These are phyloP conservation scores for Dasyprocta punctata DNA, from an alignment of 2,113 vertebrate genomes.

Conservation along the genomic window DNA sequence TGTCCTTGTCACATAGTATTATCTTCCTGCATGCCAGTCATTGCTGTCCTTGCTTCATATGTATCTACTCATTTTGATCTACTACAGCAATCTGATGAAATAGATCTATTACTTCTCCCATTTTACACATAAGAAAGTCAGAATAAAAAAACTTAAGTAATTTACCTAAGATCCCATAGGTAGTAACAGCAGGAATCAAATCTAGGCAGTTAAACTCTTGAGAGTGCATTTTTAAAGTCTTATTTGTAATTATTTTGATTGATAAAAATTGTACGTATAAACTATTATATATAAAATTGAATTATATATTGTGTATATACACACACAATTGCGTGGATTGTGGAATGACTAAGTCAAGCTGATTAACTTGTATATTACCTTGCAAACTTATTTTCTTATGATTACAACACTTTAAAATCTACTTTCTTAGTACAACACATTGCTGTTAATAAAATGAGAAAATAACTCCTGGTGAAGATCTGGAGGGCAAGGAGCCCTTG, in stretches of 20 bases:
- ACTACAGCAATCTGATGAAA: neutral
- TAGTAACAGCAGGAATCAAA: neutral
- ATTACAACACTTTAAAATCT: neutral
- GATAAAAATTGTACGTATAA: neutral
- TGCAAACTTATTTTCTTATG: neutral
- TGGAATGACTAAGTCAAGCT: neutral
- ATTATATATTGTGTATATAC: neutral
- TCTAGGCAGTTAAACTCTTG: neutral
- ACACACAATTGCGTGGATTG: neutral
- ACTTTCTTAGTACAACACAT: neutral
- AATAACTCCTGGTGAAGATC: neutral
- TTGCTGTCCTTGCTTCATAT: neutral
- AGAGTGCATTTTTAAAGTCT: neutral
- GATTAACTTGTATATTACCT: neutral
- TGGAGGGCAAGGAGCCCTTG: neutral
- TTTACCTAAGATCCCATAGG: neutral
- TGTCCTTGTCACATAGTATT: neutral
- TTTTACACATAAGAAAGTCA: slow-evolving; percentile 31
- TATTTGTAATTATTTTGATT: neutral
- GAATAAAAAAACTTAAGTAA: neutral
- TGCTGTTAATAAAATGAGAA: neutral
- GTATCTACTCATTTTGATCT: neutral
- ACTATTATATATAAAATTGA: neutral
- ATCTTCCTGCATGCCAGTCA: neutral
- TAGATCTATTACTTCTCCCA: neutral